A percentile compares a stretch with the other conserved stretches of the same genome.
Evolutionary conservation across 2,797 vertebrate species (phyloP).

Genomic region (Gorsachius magnificus): DNA sequence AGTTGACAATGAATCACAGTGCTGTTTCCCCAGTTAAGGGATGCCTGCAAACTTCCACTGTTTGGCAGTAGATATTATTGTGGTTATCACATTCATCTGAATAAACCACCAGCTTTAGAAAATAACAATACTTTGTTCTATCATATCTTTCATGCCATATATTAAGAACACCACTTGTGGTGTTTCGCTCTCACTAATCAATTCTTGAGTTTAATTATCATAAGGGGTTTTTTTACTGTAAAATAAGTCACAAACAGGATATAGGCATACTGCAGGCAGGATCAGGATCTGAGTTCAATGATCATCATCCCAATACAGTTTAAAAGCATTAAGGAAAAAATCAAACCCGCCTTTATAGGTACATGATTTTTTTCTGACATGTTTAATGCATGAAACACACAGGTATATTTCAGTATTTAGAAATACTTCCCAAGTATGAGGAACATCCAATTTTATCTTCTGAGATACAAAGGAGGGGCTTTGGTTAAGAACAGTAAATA

Average conservation of each 20-base stretch:
- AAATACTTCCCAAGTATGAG: neutral
- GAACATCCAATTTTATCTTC: neutral
- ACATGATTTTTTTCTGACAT: neutral
- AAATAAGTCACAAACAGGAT: neutral
- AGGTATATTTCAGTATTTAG: neutral
- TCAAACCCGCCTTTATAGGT: rapidly evolving
- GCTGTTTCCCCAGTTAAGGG: neutral
- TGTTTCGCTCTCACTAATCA: neutral
- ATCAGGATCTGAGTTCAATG: neutral
- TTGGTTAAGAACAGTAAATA: neutral
- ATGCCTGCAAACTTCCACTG: neutral
- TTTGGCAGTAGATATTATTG: neutral
- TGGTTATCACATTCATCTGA: neutral
- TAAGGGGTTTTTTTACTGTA: neutral
- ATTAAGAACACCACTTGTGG: neutral
- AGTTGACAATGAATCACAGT: neutral
- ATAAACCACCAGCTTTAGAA: neutral
- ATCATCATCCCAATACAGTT: neutral
- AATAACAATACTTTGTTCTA: neutral
- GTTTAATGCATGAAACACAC: neutral
- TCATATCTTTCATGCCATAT: neutral
- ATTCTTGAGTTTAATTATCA: neutral
- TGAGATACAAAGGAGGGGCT: neutral
- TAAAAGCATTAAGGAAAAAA: neutral
- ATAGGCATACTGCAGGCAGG: neutral